Conservation (phyloP, 1,140 invertebrate genomes). For the Pseudomyrmex sp. region DNA sequence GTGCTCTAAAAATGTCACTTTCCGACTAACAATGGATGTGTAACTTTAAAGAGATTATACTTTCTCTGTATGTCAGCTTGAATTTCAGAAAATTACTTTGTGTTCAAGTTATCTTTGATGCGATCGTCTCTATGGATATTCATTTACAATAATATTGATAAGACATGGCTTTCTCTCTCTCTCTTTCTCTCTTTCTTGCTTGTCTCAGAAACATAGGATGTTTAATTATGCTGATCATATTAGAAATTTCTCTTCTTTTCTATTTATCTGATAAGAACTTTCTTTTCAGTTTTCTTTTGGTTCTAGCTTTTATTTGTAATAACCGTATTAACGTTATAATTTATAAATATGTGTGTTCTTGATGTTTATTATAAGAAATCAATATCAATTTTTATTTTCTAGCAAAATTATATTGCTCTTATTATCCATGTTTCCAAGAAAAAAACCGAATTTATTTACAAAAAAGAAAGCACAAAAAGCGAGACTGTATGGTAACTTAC, state of each 20-base stretch:
- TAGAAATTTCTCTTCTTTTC: conserved; percentile 16
- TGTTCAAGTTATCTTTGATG: conserved; percentile 55
- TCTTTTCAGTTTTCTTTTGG: background rate
- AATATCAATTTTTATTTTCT: conserved; percentile 4
- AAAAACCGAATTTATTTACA: too few relatives aligned
- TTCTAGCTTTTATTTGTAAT: background rate
- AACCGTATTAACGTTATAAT: background rate
- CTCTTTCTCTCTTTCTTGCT: conserved; percentile 1
- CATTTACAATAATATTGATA: conserved; percentile 57
- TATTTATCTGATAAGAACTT: conserved; percentile 23
- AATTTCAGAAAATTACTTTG: conserved; percentile 57
- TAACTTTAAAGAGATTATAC: conserved; percentile 28
- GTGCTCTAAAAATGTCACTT: background rate
- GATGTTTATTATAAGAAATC: background rate
- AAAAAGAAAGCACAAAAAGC: background rate
- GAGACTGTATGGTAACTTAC: background rate
- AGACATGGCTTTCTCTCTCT: conserved; percentile 6
- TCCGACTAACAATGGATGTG: background rate
- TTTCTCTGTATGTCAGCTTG: conserved; percentile 41
- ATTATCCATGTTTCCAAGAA: too few relatives aligned
- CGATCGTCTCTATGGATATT: conserved; percentile 54
- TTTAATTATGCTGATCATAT: conserved; percentile 42
- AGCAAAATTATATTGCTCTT: background rate
- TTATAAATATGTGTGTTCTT: background rate
- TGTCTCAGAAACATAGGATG: conserved; percentile 17